Evolutionary conservation across 2,113 vertebrate species (phyloP).

Genomic region (Verasper variegatus): DNA sequence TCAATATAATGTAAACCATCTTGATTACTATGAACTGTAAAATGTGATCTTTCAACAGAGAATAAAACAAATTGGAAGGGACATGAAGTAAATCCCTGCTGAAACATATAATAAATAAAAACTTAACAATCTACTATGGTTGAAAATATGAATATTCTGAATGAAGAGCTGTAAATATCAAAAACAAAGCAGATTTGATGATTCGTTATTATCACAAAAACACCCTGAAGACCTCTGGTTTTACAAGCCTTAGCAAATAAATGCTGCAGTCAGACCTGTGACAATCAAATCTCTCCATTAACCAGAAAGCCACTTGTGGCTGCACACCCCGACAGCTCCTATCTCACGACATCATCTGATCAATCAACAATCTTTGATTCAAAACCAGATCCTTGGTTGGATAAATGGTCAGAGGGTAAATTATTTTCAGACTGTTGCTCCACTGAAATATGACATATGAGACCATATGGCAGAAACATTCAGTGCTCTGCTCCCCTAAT

Average conservation of each 20-base stretch:
- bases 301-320: background rate
- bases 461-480: background rate
- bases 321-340: background rate
- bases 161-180: too few relatives aligned
- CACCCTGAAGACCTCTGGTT: background rate
- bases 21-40: too few relatives aligned
- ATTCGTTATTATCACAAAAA: too few relatives aligned
- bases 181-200: too few relatives aligned
- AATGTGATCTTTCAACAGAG: too few relatives aligned
- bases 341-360: background rate
- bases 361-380: background rate
- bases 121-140: too few relatives aligned
- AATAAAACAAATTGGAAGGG: too few relatives aligned
- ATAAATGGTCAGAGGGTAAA: background rate
- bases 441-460: background rate
- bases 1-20: too few relatives aligned
- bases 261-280: background rate
- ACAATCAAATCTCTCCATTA: background rate
- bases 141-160: too few relatives aligned
- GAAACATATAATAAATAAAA: too few relatives aligned
- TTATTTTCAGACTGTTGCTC: background rate
- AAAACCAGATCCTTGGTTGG: background rate
- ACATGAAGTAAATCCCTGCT: too few relatives aligned
- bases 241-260: background rate
- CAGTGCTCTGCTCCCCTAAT: background rate